Conservation (phyloP, 2,113 vertebrate species). For the Protobothrops flavoviridis region DNA sequence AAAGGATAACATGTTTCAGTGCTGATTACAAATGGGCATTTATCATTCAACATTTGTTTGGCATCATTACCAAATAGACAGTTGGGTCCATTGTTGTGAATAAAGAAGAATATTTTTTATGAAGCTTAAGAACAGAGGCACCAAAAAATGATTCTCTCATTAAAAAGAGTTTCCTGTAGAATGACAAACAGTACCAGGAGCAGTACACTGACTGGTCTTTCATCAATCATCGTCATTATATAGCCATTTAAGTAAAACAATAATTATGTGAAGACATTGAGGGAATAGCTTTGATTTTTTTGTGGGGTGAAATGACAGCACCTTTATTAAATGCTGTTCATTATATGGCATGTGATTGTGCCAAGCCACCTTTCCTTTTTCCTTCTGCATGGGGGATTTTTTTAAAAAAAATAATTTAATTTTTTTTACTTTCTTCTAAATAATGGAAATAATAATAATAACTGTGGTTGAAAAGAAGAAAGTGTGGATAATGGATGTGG, state of each 20-base stretch:
- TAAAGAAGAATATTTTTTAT: constrained; percentile 48
- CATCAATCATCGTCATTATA: constrained; percentile 36
- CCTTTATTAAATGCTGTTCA: neutral
- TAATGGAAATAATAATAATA: constrained; percentile 38
- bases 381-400: constrained; percentile 38
- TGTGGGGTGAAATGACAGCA: neutral
- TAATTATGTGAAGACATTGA: constrained; percentile 15
- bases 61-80: constrained; percentile 33
- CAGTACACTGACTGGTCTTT: constrained; percentile 41
- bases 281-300: neutral
- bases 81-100: constrained; percentile 26
- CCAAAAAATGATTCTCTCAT: constrained; percentile 24
- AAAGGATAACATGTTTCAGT: constrained; percentile 42
- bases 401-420: constrained; percentile 14
- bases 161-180: constrained; percentile 37
- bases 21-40: constrained; percentile 48
- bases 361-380: neutral
- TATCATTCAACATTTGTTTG: constrained; percentile 26
- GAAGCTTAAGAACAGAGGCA: constrained; percentile 46
- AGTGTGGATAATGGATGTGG: neutral
- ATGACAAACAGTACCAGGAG: constrained; percentile 27
- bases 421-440: constrained; percentile 38
- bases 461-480: neutral
- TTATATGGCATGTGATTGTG: neutral
- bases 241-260: constrained; percentile 2